phyloP scores from a whole-genome alignment of 2,797 vertebrate species.

The Masticophis lateralis region DNA sequence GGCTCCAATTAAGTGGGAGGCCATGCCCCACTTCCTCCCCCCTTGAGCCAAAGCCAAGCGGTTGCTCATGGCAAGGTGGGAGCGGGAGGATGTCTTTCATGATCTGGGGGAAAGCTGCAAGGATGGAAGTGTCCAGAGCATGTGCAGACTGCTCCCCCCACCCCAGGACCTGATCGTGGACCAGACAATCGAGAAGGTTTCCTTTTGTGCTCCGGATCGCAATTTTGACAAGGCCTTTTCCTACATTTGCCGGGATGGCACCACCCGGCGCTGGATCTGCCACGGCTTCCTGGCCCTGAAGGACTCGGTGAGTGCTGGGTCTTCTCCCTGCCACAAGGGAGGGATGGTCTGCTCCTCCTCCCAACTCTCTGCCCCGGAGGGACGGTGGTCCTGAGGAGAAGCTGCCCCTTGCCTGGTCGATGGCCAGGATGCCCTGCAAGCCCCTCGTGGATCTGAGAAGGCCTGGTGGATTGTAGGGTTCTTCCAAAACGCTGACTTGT shows the following conservation, averaged over 20 bases:
- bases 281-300: constrained; percentile 94
- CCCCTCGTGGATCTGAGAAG: not conserved
- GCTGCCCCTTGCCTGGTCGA: not conserved
- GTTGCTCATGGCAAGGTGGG: not conserved
- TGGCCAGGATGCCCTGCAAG: not conserved
- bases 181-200: constrained; percentile 94
- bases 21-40: too few relatives aligned
- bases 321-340: not conserved
- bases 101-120: too few relatives aligned
- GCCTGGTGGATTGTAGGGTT: not conserved
- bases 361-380: not conserved
- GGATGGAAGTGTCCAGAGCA: not conserved
- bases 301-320: constrained; percentile 81
- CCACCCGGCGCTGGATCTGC: constrained; percentile 93
- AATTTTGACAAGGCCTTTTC: constrained; percentile 95
- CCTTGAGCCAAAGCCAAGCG: not conserved
- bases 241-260: constrained; percentile 92
- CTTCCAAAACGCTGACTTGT: not conserved
- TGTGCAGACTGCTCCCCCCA: not conserved
- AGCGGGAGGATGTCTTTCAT: not conserved
- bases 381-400: not conserved
- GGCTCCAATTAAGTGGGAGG: not conserved
- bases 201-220: constrained; percentile 90
- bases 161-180: constrained; percentile 89
- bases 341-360: not conserved